These are phyloP conservation scores for Dicentrarchus labrax DNA, from an alignment of 2,113 vertebrate species.

Conservation along the genomic window DNA sequence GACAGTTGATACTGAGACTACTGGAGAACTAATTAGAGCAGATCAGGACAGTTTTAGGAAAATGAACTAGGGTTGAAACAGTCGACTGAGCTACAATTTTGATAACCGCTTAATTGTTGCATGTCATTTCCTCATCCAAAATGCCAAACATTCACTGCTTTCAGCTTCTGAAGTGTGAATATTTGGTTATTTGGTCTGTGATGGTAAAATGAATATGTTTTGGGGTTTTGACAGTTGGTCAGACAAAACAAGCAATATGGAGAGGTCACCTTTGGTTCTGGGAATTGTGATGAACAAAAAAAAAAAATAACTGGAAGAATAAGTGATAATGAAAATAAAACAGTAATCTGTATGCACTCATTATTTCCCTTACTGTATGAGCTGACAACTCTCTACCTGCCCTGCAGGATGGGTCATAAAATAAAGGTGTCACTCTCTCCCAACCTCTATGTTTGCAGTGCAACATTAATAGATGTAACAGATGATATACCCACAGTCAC, in stretches of 20 bases:
- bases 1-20: background rate
- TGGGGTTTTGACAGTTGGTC: background rate
- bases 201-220: background rate
- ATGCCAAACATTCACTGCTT: background rate
- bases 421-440: slow-evolving; percentile 28
- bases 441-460: slow-evolving; percentile 31
- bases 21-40: background rate
- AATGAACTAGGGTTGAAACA: background rate
- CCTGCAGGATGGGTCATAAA: slow-evolving; percentile 3
- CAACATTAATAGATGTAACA: slow-evolving; percentile 56
- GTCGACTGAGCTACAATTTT: background rate
- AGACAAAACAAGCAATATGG: background rate
- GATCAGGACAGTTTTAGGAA: background rate
- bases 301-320: background rate
- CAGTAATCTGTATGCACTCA: background rate
- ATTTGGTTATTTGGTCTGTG: background rate
- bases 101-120: too few species aligned
- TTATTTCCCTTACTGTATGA: background rate
- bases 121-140: too few species aligned
- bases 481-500: slow-evolving; percentile 18
- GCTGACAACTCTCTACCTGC: background rate
- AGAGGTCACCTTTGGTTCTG: background rate
- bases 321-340: background rate
- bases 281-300: background rate
- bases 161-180: background rate